Percentiles rank a stretch among this genome's conserved stretches.
These are phyloP conservation scores for Tangara arthus DNA, from an alignment of 2,797 vertebrate species.

Conservation along the genomic window DNA sequence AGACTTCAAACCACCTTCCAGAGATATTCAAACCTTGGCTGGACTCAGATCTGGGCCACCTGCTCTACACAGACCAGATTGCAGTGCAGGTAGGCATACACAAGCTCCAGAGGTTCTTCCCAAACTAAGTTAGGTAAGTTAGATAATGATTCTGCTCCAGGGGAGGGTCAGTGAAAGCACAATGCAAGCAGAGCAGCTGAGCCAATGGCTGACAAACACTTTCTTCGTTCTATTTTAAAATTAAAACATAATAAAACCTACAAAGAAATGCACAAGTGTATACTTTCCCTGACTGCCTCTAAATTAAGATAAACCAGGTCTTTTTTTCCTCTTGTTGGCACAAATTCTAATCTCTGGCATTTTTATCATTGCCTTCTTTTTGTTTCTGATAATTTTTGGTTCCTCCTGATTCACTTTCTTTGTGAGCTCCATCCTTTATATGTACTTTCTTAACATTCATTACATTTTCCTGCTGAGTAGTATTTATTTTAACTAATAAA, in stretches of 20 bases:
- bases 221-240: background rate
- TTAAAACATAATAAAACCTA: background rate
- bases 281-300: background rate
- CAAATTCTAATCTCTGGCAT: background rate
- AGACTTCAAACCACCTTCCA: background rate
- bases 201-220: background rate
- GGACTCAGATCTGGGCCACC: fast-evolving
- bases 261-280: background rate
- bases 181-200: background rate
- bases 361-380: background rate
- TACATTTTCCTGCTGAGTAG: background rate
- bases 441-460: background rate
- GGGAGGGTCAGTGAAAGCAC: background rate
- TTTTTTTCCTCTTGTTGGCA: background rate
- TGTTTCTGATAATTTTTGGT: background rate
- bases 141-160: background rate
- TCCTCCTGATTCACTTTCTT: background rate
- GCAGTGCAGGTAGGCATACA: background rate
- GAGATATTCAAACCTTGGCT: background rate
- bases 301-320: background rate
- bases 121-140: background rate
- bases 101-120: background rate
- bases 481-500: background rate
- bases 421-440: background rate
- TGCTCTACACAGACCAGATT: background rate